Evolutionary conservation across 2,888 invertebrate species (phyloP).

Genomic region (Globia sparganii): DNA sequence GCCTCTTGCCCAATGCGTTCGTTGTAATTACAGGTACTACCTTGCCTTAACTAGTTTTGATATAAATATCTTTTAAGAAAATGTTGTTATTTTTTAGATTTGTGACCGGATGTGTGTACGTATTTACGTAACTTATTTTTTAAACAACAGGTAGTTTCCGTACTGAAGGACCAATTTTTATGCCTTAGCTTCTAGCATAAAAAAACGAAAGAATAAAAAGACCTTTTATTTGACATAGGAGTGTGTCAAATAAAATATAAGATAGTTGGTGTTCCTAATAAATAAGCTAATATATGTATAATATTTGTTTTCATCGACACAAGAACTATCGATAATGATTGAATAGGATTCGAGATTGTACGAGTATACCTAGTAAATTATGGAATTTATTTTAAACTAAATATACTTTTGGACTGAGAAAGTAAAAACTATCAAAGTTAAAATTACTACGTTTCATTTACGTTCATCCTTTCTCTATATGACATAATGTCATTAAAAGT

Average conservation of each 20-base stretch:
- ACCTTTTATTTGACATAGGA: too few relatives aligned
- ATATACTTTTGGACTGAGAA: neutral
- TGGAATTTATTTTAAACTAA: neutral
- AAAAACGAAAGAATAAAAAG: neutral
- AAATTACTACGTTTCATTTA: neutral
- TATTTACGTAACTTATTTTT: neutral
- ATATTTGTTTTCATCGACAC: neutral
- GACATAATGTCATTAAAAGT: neutral
- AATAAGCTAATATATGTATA: neutral
- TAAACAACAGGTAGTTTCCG: neutral
- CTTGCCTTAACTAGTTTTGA: constrained; percentile 29
- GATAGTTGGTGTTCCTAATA: neutral
- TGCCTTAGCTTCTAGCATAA: neutral
- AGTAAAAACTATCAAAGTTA: neutral
- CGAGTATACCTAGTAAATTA: neutral
- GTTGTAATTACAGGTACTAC: constrained; percentile 42
- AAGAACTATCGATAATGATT: neutral
- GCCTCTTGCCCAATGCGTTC: constrained; percentile 62
- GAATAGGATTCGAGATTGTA: neutral
- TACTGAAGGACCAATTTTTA: neutral
- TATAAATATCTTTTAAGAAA: constrained; percentile 33
- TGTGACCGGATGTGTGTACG: neutral
- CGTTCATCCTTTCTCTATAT: neutral
- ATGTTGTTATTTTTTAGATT: constrained; percentile 2
- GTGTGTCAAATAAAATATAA: neutral